Evolutionary conservation across 2,888 invertebrate species (phyloP).

Genomic region (Spisula solida): DNA sequence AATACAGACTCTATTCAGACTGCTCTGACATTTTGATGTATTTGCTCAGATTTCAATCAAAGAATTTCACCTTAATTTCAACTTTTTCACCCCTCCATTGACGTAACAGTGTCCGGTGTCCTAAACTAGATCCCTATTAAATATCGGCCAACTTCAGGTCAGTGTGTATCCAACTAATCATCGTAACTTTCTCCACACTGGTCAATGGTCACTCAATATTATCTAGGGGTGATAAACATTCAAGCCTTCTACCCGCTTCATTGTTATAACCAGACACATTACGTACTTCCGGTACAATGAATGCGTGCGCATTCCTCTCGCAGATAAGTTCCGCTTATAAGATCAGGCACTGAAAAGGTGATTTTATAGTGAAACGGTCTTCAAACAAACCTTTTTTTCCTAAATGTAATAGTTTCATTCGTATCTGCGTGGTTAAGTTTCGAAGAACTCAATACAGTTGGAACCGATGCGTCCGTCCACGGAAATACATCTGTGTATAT

Average conservation of each 20-base stretch:
- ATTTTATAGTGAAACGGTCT: too few species aligned
- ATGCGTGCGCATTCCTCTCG: not conserved
- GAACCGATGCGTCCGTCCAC: too few species aligned
- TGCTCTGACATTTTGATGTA: constrained; percentile 50
- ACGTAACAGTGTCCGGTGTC: constrained; percentile 62
- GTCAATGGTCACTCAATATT: not conserved
- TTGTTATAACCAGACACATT: not conserved
- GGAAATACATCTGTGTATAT: too few species aligned
- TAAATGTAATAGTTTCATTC: too few species aligned
- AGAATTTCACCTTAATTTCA: constrained; percentile 49
- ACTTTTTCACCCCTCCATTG: constrained; percentile 32
- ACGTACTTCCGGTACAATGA: not conserved
- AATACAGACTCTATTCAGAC: constrained; percentile 34
- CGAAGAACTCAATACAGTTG: too few species aligned
- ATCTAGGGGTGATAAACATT: constrained; percentile 1
- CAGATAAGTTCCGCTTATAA: too few species aligned
- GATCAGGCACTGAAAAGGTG: too few species aligned
- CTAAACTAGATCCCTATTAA: constrained; percentile 46
- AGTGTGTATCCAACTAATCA: not conserved
- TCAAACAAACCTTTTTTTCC: too few species aligned
- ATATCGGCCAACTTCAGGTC: constrained; percentile 46
- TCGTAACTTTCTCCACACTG: constrained; percentile 10
- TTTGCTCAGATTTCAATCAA: constrained; percentile 32
- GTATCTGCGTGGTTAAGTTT: too few species aligned
- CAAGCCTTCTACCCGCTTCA: not conserved